Evolutionary conservation across 2,797 vertebrate species (phyloP).

Genomic region (Clarias laeviceps): DNA sequence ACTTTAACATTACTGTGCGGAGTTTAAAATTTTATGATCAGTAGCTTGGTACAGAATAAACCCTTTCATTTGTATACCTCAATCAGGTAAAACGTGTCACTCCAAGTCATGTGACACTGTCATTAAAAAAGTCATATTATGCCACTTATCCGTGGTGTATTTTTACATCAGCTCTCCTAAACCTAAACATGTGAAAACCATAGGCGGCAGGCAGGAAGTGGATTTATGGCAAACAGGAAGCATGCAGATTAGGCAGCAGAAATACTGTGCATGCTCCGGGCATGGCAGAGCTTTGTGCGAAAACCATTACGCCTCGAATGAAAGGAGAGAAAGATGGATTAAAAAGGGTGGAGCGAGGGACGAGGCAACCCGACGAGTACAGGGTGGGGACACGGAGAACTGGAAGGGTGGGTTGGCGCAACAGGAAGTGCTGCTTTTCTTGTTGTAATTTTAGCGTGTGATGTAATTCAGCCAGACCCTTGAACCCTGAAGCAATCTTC

Average conservation of each 20-base stretch:
- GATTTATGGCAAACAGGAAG: conserved; percentile 59
- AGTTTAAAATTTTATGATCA: not conserved
- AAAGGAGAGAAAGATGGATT: conserved; percentile 23
- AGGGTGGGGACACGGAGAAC: conserved; percentile 30
- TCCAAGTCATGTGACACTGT: not conserved
- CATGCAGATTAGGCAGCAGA: conserved; percentile 63
- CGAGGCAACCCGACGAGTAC: not conserved
- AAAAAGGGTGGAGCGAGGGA: conserved; percentile 31
- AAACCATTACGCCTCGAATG: conserved; percentile 13
- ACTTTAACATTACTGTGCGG: not conserved
- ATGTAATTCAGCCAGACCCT: conserved; percentile 60
- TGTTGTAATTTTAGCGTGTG: conserved; percentile 65
- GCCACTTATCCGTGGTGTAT: conserved; percentile 2
- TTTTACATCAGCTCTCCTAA: conserved; percentile 41
- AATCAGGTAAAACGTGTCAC: not conserved
- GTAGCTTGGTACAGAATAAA: not conserved
- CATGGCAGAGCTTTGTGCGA: conserved; percentile 64
- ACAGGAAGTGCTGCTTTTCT: conserved; percentile 64
- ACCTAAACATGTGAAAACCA: conserved; percentile 50
- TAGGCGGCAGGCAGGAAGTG: conserved; percentile 58
- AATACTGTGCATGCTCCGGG: conserved; percentile 54
- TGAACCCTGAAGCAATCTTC: conserved; percentile 63
- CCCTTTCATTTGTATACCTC: not conserved
- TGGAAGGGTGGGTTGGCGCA: conserved; percentile 31
- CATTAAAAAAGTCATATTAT: not conserved